Conservation (phyloP, 2,797 vertebrate genomes). For the Gymnodraco acuticeps region DNA sequence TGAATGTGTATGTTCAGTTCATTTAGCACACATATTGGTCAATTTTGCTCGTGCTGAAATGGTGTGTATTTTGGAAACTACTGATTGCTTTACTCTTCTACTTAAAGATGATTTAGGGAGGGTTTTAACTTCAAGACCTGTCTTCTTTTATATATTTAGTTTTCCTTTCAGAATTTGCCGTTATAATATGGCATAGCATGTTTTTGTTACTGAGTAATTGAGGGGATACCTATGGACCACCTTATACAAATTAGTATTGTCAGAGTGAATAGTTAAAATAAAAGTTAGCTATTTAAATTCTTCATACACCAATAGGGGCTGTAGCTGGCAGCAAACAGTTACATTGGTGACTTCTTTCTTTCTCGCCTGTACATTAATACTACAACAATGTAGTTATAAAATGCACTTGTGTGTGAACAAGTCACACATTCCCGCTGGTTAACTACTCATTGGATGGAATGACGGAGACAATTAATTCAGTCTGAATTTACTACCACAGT, state of each 20-base stretch:
- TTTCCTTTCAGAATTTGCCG: too few relatives aligned
- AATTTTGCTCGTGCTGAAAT: background rate
- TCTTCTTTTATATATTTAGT: too few relatives aligned
- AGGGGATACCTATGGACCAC: background rate
- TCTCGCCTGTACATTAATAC: background rate
- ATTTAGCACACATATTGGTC: slow-evolving; percentile 5
- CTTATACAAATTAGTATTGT: background rate
- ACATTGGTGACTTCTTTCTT: background rate
- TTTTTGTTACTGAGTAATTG: background rate
- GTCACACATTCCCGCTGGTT: background rate
- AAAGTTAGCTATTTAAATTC: background rate
- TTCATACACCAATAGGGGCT: background rate
- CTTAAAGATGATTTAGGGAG: background rate
- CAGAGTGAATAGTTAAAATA: background rate
- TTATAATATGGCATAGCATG: too few relatives aligned
- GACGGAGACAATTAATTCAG: background rate
- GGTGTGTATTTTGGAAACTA: background rate
- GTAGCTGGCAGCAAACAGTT: background rate
- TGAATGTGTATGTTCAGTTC: slow-evolving; percentile 22
- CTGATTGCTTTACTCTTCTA: too few relatives aligned
- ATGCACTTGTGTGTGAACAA: background rate
- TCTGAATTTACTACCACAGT: background rate
- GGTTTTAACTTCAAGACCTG: too few relatives aligned
- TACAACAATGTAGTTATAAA: too few relatives aligned
- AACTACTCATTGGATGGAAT: background rate